Evolutionary conservation across 2,888 invertebrate species (phyloP).

Genomic region (Cecidostiba fungosa): DNA sequence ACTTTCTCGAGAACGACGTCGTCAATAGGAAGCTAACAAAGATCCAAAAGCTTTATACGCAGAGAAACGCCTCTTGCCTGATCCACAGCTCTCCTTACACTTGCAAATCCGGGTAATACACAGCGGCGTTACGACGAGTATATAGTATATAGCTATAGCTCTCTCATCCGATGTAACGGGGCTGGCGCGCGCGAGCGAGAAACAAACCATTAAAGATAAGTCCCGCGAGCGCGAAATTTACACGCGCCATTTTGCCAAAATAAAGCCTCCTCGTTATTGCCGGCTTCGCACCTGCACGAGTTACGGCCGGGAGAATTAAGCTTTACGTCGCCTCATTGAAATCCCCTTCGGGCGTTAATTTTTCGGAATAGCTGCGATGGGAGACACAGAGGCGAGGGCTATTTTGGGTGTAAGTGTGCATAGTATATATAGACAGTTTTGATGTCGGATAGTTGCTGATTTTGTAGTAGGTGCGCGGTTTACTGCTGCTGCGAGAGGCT

Average conservation of each 20-base stretch:
- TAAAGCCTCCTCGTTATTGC: slow-evolving; percentile 8
- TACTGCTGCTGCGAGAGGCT: background rate
- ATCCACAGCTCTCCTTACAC: background rate
- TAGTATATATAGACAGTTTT: too few species aligned
- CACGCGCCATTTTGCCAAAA: slow-evolving; percentile 15
- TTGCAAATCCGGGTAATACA: background rate
- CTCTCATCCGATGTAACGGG: background rate
- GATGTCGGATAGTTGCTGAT: too few species aligned
- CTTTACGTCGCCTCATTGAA: background rate
- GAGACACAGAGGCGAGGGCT: too few species aligned
- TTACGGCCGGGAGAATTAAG: background rate
- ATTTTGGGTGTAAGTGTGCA: too few species aligned
- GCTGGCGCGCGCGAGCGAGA: background rate
- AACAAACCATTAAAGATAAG: slow-evolving; percentile 22
- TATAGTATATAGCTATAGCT: background rate
- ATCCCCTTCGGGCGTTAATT: slow-evolving; percentile 3
- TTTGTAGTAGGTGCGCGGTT: background rate
- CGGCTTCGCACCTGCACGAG: slow-evolving; percentile 11
- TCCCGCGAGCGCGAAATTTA: background rate
- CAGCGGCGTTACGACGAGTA: background rate
- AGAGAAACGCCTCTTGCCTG: slow-evolving; percentile 5
- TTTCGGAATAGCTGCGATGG: background rate
- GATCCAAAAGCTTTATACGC: background rate
- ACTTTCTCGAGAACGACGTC: background rate
- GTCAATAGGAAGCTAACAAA: slow-evolving; percentile 3